These are phyloP conservation scores for Rhodinocichla rosea DNA, from an alignment of 2,113 vertebrate species.

Conservation along the genomic window DNA sequence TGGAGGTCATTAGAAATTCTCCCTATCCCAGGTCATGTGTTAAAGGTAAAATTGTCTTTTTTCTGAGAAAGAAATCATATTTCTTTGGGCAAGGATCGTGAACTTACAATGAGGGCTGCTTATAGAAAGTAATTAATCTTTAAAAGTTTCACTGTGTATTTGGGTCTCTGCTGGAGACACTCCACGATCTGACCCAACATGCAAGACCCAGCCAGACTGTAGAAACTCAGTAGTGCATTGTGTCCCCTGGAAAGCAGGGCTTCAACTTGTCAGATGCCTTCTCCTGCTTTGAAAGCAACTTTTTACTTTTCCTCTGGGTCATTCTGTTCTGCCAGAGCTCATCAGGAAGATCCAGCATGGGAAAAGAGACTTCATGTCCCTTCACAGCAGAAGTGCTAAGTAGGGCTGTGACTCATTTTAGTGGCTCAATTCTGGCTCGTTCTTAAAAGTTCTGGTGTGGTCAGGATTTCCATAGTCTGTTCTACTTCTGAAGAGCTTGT, in stretches of 20 bases:
- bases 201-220: background rate
- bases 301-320: background rate
- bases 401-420: background rate
- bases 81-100: rapidly evolving
- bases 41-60: background rate
- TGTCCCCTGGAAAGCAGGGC: background rate
- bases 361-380: background rate
- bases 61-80: background rate
- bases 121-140: background rate
- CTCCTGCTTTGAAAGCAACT: background rate
- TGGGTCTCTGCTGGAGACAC: background rate
- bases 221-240: background rate
- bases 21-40: background rate
- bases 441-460: background rate
- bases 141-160: background rate
- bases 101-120: background rate
- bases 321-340: background rate
- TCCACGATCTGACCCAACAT: background rate
- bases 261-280: background rate
- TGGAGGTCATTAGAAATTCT: background rate
- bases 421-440: background rate
- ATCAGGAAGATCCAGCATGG: background rate
- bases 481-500: background rate
- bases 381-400: background rate
- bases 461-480: background rate